Percentiles rank a stretch among this genome's conserved stretches.
Evolutionary conservation across 2,797 vertebrate genomes (phyloP).

Genomic region (Rhinophrynus dorsalis): DNA sequence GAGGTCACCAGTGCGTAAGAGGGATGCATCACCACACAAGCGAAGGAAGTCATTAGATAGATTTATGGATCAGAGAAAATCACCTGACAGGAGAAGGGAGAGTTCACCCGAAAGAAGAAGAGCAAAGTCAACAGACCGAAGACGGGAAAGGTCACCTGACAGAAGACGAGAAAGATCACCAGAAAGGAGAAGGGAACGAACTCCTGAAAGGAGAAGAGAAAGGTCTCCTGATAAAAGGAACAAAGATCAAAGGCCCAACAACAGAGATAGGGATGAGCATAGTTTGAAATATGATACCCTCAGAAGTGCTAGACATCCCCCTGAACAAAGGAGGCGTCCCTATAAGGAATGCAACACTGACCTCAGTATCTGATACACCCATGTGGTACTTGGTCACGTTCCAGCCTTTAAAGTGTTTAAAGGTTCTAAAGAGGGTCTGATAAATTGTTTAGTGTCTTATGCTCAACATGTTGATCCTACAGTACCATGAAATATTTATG

Average conservation of each 20-base stretch:
- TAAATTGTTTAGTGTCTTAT: constrained; percentile 53
- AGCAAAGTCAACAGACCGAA: constrained; percentile 78
- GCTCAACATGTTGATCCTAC: constrained; percentile 58
- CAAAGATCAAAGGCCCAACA: constrained; percentile 65
- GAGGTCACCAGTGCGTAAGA: constrained; percentile 59
- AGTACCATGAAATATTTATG: constrained; percentile 62
- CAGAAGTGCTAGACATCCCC: constrained; percentile 61
- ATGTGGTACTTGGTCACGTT: constrained; percentile 35
- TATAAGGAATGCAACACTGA: constrained; percentile 94
- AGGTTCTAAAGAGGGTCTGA: constrained; percentile 52
- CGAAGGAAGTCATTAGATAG: constrained; percentile 85
- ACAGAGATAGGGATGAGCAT: constrained; percentile 75
- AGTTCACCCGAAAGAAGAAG: constrained; percentile 81
- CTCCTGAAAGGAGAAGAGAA: constrained; percentile 74
- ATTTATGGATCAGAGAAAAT: constrained; percentile 71
- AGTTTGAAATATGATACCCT: constrained; percentile 64
- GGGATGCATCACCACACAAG: constrained; percentile 63
- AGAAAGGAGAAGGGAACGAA: constrained; percentile 73
- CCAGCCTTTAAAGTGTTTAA: constrained; percentile 52
- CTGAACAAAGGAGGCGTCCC: constrained; percentile 80
- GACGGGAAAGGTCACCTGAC: constrained; percentile 76
- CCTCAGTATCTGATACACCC: constrained; percentile 89
- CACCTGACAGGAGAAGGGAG: constrained; percentile 73
- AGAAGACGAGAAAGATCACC: constrained; percentile 78
- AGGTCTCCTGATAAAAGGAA: constrained; percentile 74